These are phyloP conservation scores for Tapirus terrestris DNA, from an alignment of 2,113 vertebrate genomes.

Conservation along the genomic window DNA sequence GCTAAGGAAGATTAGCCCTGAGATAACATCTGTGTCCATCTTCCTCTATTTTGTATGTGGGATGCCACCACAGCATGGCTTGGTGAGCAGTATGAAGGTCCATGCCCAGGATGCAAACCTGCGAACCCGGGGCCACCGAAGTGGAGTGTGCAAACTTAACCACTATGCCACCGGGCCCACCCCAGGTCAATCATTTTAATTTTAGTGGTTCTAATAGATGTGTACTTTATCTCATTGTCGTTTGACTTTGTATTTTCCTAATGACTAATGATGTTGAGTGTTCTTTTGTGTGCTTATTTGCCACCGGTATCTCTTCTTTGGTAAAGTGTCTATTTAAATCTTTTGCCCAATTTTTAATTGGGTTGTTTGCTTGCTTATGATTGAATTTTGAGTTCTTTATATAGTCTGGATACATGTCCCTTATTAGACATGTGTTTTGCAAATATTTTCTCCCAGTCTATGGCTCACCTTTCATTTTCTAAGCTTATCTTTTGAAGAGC, in stretches of 20 bases:
- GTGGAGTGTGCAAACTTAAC: no score
- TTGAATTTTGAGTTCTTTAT: slow-evolving; percentile 21
- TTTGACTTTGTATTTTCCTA: slow-evolving; percentile 34
- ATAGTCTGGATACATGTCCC: background rate
- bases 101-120: no score
- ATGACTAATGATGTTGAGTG: background rate
- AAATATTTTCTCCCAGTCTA: background rate
- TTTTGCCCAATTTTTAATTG: slow-evolving; percentile 5
- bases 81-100: no score
- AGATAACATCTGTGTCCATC: no score
- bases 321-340: background rate
- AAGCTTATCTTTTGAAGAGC: background rate
- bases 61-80: no score
- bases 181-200: background rate
- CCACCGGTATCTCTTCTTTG: background rate
- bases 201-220: background rate
- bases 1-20: no score
- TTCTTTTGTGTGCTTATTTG: background rate
- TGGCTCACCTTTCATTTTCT: slow-evolving; percentile 19
- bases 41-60: no score
- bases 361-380: background rate
- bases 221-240: background rate
- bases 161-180: no score
- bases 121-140: no score
- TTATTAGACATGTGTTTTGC: background rate